Percentiles rank a stretch among this genome's conserved stretches.
Evolutionary conservation across 2,113 vertebrate genomes (phyloP).

Genomic region (Coregonus clupeaformis): DNA sequence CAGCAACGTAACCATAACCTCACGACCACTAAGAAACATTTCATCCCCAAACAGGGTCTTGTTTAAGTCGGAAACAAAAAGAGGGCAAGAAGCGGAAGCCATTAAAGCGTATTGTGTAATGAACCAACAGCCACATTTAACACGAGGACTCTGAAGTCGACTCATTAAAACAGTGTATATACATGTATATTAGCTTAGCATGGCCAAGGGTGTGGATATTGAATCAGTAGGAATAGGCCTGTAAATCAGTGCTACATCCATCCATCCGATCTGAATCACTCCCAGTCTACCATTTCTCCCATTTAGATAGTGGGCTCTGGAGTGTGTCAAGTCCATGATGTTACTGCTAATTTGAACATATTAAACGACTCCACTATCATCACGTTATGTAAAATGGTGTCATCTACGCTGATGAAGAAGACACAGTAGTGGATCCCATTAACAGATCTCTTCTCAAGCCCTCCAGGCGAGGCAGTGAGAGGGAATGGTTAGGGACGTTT

Average conservation of each 20-base stretch:
- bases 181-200: neutral
- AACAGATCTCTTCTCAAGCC: neutral
- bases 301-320: slow-evolving; percentile 19
- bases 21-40: neutral
- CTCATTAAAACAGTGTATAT: neutral
- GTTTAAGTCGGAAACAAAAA: neutral
- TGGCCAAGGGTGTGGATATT: neutral
- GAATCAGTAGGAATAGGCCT: neutral
- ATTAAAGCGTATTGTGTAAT: neutral
- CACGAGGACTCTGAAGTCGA: neutral
- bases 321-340: slow-evolving; percentile 15
- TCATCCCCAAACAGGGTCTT: neutral
- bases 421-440: slow-evolving; percentile 3
- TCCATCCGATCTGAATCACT: neutral
- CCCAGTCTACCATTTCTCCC: slow-evolving; percentile 17
- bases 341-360: slow-evolving; percentile 30
- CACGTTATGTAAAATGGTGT: slow-evolving; percentile 31
- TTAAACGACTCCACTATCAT: slow-evolving; percentile 37
- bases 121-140: neutral
- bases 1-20: neutral
- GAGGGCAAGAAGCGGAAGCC: neutral
- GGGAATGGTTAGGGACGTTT: slow-evolving; percentile 4
- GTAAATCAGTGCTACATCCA: slow-evolving; percentile 14
- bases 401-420: slow-evolving; percentile 22
- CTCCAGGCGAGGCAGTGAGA: slow-evolving; percentile 4